Evolutionary conservation across 2,797 vertebrate genomes (phyloP).

Genomic region (Argya squamiceps): DNA sequence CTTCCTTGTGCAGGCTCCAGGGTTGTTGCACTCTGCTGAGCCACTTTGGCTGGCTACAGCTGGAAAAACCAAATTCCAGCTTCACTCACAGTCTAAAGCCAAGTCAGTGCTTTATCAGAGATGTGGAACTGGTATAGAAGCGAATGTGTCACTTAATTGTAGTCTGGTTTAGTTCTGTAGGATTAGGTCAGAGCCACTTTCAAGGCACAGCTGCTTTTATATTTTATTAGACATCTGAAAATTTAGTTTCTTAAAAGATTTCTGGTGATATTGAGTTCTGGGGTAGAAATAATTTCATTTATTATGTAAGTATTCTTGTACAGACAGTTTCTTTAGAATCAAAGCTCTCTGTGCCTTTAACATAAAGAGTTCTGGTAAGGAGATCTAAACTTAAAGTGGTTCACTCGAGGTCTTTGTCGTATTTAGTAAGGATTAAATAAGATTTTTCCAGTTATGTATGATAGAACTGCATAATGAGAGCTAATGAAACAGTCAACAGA

Average conservation of each 20-base stretch:
- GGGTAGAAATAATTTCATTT: background rate
- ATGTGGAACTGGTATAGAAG: background rate
- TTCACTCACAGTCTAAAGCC: background rate
- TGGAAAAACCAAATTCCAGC: background rate
- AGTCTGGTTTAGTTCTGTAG: background rate
- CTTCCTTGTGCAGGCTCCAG: fast-evolving
- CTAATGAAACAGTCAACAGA: background rate
- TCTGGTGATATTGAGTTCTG: background rate
- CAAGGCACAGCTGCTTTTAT: background rate
- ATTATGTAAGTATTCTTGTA: background rate
- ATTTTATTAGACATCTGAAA: background rate
- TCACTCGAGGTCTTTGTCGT: background rate
- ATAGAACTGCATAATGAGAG: background rate
- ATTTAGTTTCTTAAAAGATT: background rate
- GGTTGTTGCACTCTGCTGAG: background rate
- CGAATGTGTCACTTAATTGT: background rate
- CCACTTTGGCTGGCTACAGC: background rate
- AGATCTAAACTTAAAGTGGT: background rate
- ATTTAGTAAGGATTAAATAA: conserved; percentile 11
- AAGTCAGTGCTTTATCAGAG: background rate
- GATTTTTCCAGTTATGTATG: background rate
- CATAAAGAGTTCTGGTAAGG: background rate
- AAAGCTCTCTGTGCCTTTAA: background rate
- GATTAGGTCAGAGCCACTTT: background rate
- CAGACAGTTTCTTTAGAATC: background rate